phyloP scores from a whole-genome alignment of 2,888 invertebrate species.

The Miltochrista miniata region DNA sequence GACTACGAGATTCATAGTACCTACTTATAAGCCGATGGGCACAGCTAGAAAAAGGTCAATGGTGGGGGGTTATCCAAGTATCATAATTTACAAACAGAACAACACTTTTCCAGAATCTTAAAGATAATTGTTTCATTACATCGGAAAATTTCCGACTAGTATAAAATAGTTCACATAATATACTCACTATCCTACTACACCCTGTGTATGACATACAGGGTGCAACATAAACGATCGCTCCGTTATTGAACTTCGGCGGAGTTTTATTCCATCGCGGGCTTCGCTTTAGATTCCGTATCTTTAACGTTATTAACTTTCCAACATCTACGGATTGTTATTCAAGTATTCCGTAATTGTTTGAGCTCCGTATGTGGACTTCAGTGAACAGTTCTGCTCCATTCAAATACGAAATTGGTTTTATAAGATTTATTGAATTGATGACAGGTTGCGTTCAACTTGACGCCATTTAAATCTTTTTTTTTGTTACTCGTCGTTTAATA shows the following conservation, averaged over 20 bases:
- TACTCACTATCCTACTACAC: neutral
- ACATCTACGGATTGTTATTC: conserved; percentile 29
- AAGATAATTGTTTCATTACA: too few species aligned
- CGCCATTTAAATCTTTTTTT: neutral
- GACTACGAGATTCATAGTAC: too few species aligned
- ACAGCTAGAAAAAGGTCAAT: too few species aligned
- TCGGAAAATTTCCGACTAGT: too few species aligned
- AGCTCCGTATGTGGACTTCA: conserved; percentile 4
- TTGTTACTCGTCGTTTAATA: neutral
- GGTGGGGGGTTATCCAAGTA: too few species aligned
- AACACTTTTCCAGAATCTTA: too few species aligned
- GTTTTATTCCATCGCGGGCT: conserved; percentile 14
- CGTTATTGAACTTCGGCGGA: conserved; percentile 27
- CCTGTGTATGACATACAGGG: too few species aligned
- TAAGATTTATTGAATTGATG: neutral
- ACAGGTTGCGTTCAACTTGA: neutral
- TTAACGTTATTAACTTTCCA: conserved; percentile 38
- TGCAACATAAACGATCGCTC: conserved; percentile 22
- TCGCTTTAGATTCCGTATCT: conserved; percentile 27
- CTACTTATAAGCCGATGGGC: too few species aligned
- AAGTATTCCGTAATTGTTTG: conserved; percentile 13
- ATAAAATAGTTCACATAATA: too few species aligned
- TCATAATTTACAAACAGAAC: too few species aligned
- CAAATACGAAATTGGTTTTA: neutral
- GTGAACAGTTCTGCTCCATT: neutral